These are phyloP conservation scores for Pristionchus japonicus DNA, from an alignment of 2,888 invertebrate species.

Conservation along the genomic window DNA sequence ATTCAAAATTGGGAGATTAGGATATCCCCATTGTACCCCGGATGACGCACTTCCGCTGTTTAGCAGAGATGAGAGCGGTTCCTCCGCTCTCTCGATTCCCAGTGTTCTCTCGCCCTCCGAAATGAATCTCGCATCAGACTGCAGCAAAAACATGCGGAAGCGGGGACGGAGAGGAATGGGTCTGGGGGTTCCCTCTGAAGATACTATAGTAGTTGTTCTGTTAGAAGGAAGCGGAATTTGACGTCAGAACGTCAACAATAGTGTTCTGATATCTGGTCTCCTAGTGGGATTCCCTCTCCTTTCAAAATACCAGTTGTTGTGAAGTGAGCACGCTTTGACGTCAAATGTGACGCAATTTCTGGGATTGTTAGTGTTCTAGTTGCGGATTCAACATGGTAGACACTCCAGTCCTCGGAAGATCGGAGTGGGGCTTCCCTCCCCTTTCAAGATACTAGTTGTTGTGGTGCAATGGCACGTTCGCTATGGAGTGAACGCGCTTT, in stretches of 20 bases:
- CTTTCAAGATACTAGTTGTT: no score
- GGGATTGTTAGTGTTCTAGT: background rate
- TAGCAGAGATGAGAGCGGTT: background rate
- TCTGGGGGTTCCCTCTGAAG: background rate
- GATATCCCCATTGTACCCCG: background rate
- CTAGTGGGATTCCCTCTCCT: no score
- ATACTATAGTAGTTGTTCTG: background rate
- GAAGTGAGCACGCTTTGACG: background rate
- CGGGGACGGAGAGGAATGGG: no score
- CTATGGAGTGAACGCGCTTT: background rate
- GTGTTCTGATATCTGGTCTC: no score
- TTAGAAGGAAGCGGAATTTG: background rate
- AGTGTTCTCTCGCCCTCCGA: no score
- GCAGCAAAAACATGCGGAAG: background rate
- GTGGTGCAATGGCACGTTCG: no score
- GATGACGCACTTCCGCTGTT: constrained; percentile 32
- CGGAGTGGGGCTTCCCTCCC: background rate
- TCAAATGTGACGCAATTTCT: background rate
- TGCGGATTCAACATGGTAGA: no score
- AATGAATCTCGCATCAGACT: no score
- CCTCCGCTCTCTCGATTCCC: background rate
- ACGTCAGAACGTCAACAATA: no score
- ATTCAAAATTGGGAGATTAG: background rate
- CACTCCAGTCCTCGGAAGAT: background rate
- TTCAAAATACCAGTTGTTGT: no score